Conservation (phyloP, 2,113 vertebrate genomes). For the Arothron firmamentum region DNA sequence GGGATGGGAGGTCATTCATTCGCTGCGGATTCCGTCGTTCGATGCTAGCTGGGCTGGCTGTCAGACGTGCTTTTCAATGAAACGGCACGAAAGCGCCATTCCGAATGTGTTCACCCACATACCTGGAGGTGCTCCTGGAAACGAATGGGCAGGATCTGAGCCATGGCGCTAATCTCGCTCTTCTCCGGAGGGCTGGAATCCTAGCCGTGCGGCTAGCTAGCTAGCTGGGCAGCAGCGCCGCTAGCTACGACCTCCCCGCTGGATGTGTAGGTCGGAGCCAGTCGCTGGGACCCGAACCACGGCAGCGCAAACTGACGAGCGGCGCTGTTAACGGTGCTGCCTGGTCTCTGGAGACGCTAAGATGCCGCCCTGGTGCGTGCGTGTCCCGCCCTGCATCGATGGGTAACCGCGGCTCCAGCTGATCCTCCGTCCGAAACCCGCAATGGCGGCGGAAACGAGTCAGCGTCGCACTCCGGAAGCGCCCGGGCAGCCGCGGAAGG, state of each 20-base stretch:
- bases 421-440: conserved; percentile 77
- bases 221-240: conserved; percentile 56
- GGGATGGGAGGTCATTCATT: conserved; percentile 79
- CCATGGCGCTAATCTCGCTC: conserved; percentile 79
- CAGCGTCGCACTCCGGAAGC: conserved; percentile 82
- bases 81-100: background rate
- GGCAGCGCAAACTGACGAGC: background rate
- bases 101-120: conserved; percentile 18
- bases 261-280: conserved; percentile 65
- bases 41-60: conserved; percentile 43
- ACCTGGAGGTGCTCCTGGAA: conserved; percentile 96
- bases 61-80: conserved; percentile 31
- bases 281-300: conserved; percentile 35
- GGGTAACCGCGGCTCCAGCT: conserved; percentile 62
- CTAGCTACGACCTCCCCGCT: conserved; percentile 75
- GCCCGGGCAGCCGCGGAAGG: no score
- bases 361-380: conserved; percentile 27
- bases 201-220: conserved; percentile 65
- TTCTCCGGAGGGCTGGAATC: conserved; percentile 66
- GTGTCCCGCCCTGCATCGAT: conserved; percentile 65
- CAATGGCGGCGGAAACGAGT: conserved; percentile 89
- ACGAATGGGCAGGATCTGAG: conserved; percentile 96
- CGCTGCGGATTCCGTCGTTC: conserved; percentile 62
- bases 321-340: conserved; percentile 16
- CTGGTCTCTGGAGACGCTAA: conserved; percentile 4